Percentiles rank a stretch among this genome's conserved stretches.
Evolutionary conservation across 2,888 invertebrate species (phyloP).

Genomic region (Papilio demoleus): DNA sequence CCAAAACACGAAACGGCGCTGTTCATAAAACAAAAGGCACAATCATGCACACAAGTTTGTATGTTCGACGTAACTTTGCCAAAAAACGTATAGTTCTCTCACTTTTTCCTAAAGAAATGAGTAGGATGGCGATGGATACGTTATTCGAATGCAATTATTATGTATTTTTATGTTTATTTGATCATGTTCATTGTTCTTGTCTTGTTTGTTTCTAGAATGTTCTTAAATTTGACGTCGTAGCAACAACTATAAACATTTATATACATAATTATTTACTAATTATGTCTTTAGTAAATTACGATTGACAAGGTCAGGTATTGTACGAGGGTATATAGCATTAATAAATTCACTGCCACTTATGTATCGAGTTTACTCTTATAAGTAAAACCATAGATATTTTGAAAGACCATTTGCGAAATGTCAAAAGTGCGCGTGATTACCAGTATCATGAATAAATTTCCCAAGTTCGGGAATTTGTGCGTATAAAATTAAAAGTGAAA

Average conservation of each 20-base stretch:
- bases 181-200: slow-evolving; percentile 4
- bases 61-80: neutral
- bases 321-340: too few species aligned
- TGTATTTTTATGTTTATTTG: neutral
- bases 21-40: slow-evolving; percentile 23
- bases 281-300: neutral
- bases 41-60: neutral
- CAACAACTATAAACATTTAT: neutral
- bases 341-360: neutral
- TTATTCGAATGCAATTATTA: too few species aligned
- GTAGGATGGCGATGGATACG: too few species aligned
- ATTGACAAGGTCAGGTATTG: neutral
- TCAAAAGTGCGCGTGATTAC: too few species aligned
- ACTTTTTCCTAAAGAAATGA: neutral
- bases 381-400: too few species aligned
- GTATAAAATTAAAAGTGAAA: too few species aligned
- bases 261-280: neutral
- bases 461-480: too few species aligned
- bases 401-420: too few species aligned
- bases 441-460: too few species aligned
- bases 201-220: slow-evolving; percentile 1
- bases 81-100: neutral
- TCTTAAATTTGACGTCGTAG: neutral
- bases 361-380: neutral
- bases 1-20: slow-evolving; percentile 33